Evolutionary conservation across 2,113 vertebrate genomes (phyloP).

Genomic region (Proteles cristata): DNA sequence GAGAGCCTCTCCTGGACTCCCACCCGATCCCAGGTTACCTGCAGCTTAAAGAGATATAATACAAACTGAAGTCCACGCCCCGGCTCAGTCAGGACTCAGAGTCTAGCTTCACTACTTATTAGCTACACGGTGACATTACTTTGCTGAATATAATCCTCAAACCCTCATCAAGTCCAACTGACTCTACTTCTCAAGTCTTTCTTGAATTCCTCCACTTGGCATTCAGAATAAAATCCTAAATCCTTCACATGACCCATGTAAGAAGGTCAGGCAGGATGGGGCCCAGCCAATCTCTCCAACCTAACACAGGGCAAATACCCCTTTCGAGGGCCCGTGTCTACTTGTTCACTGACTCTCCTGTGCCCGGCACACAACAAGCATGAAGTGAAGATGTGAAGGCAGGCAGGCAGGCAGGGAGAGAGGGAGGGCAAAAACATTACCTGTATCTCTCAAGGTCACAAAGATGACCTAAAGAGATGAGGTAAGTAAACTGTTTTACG

Average conservation of each 20-base stretch:
- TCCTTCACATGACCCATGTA: background rate
- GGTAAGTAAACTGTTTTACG: background rate
- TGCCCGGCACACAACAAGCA: background rate
- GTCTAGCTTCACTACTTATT: background rate
- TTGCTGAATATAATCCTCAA: constrained; percentile 8
- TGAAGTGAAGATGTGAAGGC: background rate
- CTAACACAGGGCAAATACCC: background rate
- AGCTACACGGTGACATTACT: background rate
- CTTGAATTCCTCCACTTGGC: background rate
- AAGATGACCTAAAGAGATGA: constrained; percentile 22
- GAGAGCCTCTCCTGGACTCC: background rate
- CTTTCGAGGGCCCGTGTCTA: background rate
- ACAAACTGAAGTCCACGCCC: background rate
- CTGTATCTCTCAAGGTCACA: constrained; percentile 44
- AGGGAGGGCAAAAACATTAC: background rate
- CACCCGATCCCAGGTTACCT: background rate
- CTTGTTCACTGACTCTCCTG: background rate
- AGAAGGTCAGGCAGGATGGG: background rate
- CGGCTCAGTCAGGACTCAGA: background rate
- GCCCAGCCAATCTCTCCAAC: background rate
- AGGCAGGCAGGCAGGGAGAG: fast-evolving
- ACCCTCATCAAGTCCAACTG: background rate
- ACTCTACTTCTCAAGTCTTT: background rate
- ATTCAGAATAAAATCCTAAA: constrained; percentile 42
- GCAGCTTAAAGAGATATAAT: background rate